These are phyloP conservation scores for Epinotia brunnichana DNA, from an alignment of 2,888 invertebrate genomes.

Conservation along the genomic window DNA sequence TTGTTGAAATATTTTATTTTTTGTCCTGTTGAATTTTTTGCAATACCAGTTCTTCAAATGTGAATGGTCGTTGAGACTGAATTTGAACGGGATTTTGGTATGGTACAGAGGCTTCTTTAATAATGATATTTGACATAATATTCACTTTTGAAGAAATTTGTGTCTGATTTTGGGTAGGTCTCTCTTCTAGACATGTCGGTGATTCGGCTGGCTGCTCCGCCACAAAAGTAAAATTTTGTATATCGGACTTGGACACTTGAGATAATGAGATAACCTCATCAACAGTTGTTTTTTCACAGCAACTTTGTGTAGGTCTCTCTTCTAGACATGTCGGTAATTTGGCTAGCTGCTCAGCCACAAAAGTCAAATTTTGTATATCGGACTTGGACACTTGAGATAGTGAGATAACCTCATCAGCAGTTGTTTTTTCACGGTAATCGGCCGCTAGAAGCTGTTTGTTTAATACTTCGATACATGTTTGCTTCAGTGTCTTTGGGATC, in stretches of 20 bases:
- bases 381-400: too few species aligned
- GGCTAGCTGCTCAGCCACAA: too few species aligned
- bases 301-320: too few species aligned
- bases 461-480: conserved; percentile 13
- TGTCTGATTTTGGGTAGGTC: neutral
- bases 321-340: too few species aligned
- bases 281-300: too few species aligned
- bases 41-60: conserved; percentile 6
- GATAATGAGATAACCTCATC: too few species aligned
- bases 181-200: neutral
- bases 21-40: conserved; percentile 8
- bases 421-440: conserved; percentile 1
- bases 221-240: neutral
- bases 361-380: too few species aligned
- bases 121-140: neutral
- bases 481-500: conserved; percentile 11
- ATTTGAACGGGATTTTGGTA: neutral
- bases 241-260: neutral
- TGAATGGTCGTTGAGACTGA: neutral
- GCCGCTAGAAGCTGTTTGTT: neutral
- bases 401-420: conserved; percentile 3
- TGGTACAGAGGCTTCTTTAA: neutral
- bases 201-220: neutral
- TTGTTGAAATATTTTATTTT: conserved; percentile 7
- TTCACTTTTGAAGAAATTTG: neutral